Evolutionary conservation across 2,888 invertebrate genomes (phyloP), one percentile per base, ranked within the genome.

Genomic region (Diplazon laetatorius): DNA sequence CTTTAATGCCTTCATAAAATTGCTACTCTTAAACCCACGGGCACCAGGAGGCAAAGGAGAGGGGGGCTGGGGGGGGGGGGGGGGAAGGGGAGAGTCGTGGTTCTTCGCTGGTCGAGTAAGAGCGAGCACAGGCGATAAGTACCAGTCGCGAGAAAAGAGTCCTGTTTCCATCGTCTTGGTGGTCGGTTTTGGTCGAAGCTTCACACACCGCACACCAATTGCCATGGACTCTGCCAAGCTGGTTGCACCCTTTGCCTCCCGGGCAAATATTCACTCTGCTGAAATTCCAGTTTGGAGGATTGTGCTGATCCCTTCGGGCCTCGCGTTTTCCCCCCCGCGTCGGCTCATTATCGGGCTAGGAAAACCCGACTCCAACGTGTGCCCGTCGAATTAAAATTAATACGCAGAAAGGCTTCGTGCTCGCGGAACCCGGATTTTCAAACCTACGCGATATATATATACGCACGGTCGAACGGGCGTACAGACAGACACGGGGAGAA

Each of bases 261-360:
- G 81, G 83, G 82, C 85, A 85, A 87, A 87, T 84, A 87, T 86
- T 86, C 85, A 85, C 85, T 84, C 83, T 68, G 82, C 83, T 76
- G 85, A 83, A 85, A 85, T 79, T 79, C 78, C 79, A 57, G 78
- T 73, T 81, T 78, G 76, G 81, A 82, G 84, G 6, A 30, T 30
- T 87, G 74, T 20, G 39, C 59, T 42, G 20, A 14, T 30, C 60
- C 39, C 52, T 50, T 48, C 25, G 37, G 12, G 22, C 18, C 52
- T 42, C 48, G 9, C n/a, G 5, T 22, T 55, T 62, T 63, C 57
- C 6, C 63, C 25, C 20, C n/a, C 35, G 42, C 18, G 55, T 50
- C 39, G 72, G 80, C 83, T 85, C 86, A 83, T 86, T 86, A 86
- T 85, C 75, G 71, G 80, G 70, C 84, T 85, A 76, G 81, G n/a